A percentile compares a stretch with the other conserved stretches of the same genome.
Conservation (phyloP, 2,888 invertebrate species). For the Stenotaenia linearis region DNA sequence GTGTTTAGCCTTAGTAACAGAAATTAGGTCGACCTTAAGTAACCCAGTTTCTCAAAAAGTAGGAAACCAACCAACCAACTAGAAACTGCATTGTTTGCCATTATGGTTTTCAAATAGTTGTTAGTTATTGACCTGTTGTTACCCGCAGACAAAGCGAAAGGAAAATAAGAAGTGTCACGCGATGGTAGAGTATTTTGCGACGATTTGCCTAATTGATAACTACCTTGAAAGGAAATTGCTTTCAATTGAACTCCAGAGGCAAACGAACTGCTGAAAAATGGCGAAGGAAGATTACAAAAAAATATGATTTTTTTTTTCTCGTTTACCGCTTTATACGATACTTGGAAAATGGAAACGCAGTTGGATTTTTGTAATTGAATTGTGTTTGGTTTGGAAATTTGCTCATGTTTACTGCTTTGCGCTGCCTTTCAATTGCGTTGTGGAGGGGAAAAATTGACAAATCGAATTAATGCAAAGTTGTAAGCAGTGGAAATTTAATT, state of each 20-base stretch:
- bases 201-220: neutral
- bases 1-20: no score
- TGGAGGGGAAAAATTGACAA: neutral
- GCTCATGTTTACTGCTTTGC: neutral
- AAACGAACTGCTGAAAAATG: neutral
- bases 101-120: no score
- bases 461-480: conserved; percentile 5
- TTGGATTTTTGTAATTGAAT: neutral
- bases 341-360: neutral
- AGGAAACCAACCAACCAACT: no score
- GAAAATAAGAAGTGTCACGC: neutral
- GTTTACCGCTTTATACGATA: neutral
- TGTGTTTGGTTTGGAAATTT: neutral
- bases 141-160: neutral
- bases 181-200: neutral
- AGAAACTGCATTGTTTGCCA: no score
- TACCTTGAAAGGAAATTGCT: neutral
- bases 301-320: neutral
- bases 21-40: no score
- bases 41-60: no score
- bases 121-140: neutral
- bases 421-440: neutral
- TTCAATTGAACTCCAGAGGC: neutral
- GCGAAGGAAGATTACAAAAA: neutral
- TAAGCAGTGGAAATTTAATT: conserved; percentile 1